Evolutionary conservation across 2,888 invertebrate genomes (phyloP).

Genomic region (Thereva nobilitata): DNA sequence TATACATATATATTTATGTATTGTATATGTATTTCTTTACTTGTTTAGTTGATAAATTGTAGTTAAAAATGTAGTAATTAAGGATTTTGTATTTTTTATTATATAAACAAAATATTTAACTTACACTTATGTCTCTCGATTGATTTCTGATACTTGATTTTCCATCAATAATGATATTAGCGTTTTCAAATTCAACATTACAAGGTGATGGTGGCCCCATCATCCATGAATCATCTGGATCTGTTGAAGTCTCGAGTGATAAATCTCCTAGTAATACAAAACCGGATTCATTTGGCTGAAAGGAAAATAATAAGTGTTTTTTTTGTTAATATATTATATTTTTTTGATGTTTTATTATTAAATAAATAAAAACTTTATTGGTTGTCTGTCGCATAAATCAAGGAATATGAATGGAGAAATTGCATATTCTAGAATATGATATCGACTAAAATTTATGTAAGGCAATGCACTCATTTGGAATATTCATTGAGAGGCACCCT

Average conservation of each 20-base stretch:
- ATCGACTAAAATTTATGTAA: too few relatives aligned
- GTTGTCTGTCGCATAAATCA: too few relatives aligned
- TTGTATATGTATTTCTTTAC: too few relatives aligned
- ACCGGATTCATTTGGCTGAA: slow-evolving; percentile 66
- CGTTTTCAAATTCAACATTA: slow-evolving; percentile 82
- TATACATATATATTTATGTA: too few relatives aligned
- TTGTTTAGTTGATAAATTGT: too few relatives aligned
- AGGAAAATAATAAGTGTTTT: slow-evolving; percentile 44
- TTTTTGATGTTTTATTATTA: neutral
- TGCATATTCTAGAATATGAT: too few relatives aligned
- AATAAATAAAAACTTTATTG: too few relatives aligned
- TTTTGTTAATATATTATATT: neutral
- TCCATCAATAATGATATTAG: slow-evolving; percentile 88
- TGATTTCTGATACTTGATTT: slow-evolving; percentile 77
- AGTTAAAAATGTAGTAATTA: neutral
- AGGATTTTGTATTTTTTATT: neutral
- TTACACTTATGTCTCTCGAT: slow-evolving; percentile 56
- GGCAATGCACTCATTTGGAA: too few relatives aligned
- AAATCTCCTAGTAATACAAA: slow-evolving; percentile 66
- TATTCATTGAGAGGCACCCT: too few relatives aligned
- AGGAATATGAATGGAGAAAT: too few relatives aligned
- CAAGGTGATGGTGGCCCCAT: slow-evolving; percentile 77
- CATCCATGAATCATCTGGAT: slow-evolving; percentile 65
- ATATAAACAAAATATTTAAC: slow-evolving; percentile 41
- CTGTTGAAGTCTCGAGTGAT: slow-evolving; percentile 64